Percentiles rank a stretch among this genome's conserved stretches.
phyloP scores from a whole-genome alignment of 2,113 vertebrate species.

The Geococcyx californianus region DNA sequence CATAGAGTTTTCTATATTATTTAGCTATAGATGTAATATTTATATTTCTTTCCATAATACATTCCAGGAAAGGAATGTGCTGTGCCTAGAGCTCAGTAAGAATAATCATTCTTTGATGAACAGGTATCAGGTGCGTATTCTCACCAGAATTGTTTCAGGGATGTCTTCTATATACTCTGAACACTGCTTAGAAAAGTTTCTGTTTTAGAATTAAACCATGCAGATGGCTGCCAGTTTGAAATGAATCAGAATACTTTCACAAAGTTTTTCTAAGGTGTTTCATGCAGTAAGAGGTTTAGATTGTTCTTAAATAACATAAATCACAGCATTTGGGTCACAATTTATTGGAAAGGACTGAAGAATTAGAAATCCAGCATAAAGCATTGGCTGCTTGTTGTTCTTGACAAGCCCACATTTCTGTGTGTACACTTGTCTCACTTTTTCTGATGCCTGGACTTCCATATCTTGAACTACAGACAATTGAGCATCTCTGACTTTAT shows the following conservation, averaged over 20 bases:
- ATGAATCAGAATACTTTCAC: not conserved
- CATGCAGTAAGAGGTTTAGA: not conserved
- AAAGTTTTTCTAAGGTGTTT: not conserved
- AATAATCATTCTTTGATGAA: not conserved
- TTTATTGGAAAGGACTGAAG: not conserved
- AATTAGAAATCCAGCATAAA: not conserved
- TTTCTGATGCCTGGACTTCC: not conserved
- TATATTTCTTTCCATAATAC: not conserved
- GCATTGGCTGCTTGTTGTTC: not conserved
- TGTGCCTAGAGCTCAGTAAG: not conserved
- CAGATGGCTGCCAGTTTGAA: not conserved
- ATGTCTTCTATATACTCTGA: not conserved
- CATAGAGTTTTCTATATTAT: not conserved
- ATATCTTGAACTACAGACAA: not conserved
- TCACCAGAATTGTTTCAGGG: not conserved
- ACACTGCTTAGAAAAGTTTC: not conserved
- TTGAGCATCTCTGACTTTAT: not conserved
- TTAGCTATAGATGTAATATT: not conserved
- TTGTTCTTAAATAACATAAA: not conserved
- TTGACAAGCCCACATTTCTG: not conserved
- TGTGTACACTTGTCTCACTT: not conserved
- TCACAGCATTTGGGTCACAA: not conserved
- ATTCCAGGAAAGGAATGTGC: not conserved
- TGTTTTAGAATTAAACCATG: not conserved
- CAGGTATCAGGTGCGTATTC: not conserved